These are phyloP conservation scores for Nudaria mundana DNA, from an alignment of 2,888 invertebrate genomes.

Conservation along the genomic window DNA sequence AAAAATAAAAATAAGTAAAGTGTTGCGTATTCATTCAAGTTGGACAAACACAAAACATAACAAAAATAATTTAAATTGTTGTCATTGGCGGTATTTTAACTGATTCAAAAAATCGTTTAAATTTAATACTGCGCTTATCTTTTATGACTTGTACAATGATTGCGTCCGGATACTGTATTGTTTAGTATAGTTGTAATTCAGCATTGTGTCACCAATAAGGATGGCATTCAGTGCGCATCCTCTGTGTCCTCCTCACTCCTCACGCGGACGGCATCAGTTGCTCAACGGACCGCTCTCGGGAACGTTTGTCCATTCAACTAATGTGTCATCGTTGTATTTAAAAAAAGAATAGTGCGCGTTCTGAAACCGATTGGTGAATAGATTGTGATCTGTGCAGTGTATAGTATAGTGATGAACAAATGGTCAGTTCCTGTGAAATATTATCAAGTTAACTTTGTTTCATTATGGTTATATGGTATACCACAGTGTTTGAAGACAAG, in stretches of 20 bases:
- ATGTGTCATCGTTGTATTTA: too few relatives aligned
- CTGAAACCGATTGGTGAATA: too few relatives aligned
- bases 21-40: too few relatives aligned
- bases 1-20: too few relatives aligned
- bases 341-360: too few relatives aligned
- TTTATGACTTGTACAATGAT: conserved; percentile 25
- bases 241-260: conserved; percentile 1
- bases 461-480: conserved; percentile 37
- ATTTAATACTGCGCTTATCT: neutral
- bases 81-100: too few relatives aligned
- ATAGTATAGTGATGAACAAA: too few relatives aligned
- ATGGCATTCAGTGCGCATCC: conserved; percentile 1
- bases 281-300: conserved; percentile 6
- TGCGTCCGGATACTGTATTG: conserved; percentile 57
- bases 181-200: conserved; percentile 57
- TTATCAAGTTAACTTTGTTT: conserved; percentile 7
- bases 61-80: too few relatives aligned
- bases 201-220: conserved; percentile 44
- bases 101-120: neutral
- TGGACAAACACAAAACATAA: too few relatives aligned
- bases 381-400: too few relatives aligned
- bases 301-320: conserved; percentile 4
- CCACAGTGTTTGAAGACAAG: conserved; percentile 25
- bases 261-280: conserved; percentile 1
- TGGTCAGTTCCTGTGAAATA: too few relatives aligned